These are phyloP conservation scores for Sminthurides aquaticus DNA, from an alignment of 2,888 invertebrate genomes.

Conservation along the genomic window DNA sequence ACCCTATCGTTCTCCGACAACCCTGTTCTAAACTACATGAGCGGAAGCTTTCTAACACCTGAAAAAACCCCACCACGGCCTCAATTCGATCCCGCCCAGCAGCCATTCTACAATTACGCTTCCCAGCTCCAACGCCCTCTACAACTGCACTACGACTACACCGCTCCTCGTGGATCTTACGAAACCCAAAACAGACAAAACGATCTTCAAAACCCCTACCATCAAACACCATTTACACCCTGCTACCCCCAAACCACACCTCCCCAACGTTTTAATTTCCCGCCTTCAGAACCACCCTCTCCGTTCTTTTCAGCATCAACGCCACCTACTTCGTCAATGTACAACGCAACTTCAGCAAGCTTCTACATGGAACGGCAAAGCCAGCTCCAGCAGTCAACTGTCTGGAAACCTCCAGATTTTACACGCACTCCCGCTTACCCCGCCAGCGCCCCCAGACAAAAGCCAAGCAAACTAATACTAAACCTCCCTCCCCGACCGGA, in stretches of 20 bases:
- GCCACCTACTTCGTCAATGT: background rate
- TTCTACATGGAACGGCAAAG: constrained; percentile 2
- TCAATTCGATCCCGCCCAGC: background rate
- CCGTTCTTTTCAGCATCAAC: background rate
- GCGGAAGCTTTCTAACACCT: background rate
- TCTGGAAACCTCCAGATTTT: constrained; percentile 1
- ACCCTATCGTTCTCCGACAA: background rate
- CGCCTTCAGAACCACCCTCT: background rate
- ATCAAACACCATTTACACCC: background rate
- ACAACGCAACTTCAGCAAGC: constrained; percentile 1
- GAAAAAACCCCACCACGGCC: background rate
- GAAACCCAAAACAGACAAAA: background rate
- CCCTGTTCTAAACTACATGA: background rate
- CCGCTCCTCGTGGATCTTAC: background rate
- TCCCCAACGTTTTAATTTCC: background rate
- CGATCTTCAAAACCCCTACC: background rate
- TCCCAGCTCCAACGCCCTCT: background rate
- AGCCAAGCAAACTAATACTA: background rate
- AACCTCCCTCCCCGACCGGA: background rate
- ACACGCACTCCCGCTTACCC: background rate
- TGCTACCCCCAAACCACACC: background rate
- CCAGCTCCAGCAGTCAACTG: background rate
- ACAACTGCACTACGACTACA: background rate
- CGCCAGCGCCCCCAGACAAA: background rate
- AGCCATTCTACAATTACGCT: background rate